Base-by-base conservation (phyloP, 2,888 invertebrate species). In the Drosophila subquinaria region DNA sequence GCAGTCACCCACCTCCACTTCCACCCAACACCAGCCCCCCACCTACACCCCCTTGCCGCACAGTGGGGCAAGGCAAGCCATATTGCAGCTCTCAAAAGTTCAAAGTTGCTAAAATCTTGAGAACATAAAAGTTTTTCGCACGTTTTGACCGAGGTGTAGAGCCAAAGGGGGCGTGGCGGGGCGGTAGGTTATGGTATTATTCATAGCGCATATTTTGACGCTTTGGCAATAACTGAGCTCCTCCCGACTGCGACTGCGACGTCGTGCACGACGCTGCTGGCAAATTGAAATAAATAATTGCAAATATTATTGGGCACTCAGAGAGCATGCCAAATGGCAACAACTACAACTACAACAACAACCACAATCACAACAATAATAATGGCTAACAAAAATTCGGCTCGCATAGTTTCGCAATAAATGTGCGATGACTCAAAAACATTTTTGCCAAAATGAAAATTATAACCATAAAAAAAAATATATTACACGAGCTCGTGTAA, bases 261-360 rank as follows among this genome's bases (percentile, higher is more conserved):
- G 63, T 59, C 65, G 67, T 60, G 35, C 62, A 69, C 75, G 64
- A 45, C 65, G 77, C 77, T 67, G 56, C 77, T 67, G 57, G 65
- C 75, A 80, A 80, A 72, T 62, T 73, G 69, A 82, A 82, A 85
- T 82, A 88, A 86, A 86, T 88, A 88, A 88, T 86, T 86, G 82
- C 84, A 84, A 88, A 81, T 84, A 88, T 84, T 86, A 88, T 88
- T 86, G 84, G 84, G 80, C 86, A 86, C 84, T 83, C 88, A 76
- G 88, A 77, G 71, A 72, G 79, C 79, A 85, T 82, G 88, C 85
- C 84, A 82, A 81, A 75, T 69, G 72, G 74, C 79, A 53, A 62
- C 68, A 63, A 64, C 63, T 67, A 71, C 69, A 62, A 69, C 67
- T 23, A 20, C 42, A 43, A 23, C 52, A 48, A 59, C 42, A 55